Evolutionary conservation across 2,888 invertebrate species (phyloP), one percentile per base, ranked within the genome.

Genomic region (Macrosoma leucophasiata): DNA sequence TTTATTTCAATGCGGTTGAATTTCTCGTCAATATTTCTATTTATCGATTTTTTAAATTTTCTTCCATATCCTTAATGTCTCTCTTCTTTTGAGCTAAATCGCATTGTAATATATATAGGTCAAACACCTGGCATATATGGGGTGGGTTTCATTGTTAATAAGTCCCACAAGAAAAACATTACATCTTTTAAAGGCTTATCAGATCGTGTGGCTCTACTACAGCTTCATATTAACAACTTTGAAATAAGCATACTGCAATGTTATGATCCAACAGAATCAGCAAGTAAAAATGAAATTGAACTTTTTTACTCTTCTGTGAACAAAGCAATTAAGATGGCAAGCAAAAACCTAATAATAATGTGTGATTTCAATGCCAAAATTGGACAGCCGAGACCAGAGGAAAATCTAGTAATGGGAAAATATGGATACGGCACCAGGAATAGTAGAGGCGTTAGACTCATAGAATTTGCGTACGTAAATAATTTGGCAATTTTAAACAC

Each of bases 351-450:
- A 4, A 2, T 46, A 6, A 10, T 48, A 2, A 41, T 52, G 3
- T 43, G 48, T 1, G 47, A 52, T 12, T 45, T 46, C 9, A 48
- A 49, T 11, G 25, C 41, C 1, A 34, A 33, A 30, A 33, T 40
- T 7, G 40, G 38, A 1, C 25, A 22, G 15, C 14, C 30, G 2
- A 30, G 15, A 26, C 3, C 15, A 30, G 15, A 38, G n/a, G 33
- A 36, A 32, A 6, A 12, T 2, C 7, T 33, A 13, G 14, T 36
- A 6, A 31, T 34, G 26, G 28, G 22, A 30, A 33, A 20, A 18
- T 29, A 27, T 21, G 38, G 42, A 1, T 39, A 38, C n/a, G 42
- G 38, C 3, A 19, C 10, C 2, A 20, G 34, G 18, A 34, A 23
- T 29, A 8, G 6, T 6, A 28, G 23, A 18, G 34, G 23, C 1